Base-by-base conservation (phyloP, 2,888 invertebrate genomes). In the Eupithecia exiguata region DNA sequence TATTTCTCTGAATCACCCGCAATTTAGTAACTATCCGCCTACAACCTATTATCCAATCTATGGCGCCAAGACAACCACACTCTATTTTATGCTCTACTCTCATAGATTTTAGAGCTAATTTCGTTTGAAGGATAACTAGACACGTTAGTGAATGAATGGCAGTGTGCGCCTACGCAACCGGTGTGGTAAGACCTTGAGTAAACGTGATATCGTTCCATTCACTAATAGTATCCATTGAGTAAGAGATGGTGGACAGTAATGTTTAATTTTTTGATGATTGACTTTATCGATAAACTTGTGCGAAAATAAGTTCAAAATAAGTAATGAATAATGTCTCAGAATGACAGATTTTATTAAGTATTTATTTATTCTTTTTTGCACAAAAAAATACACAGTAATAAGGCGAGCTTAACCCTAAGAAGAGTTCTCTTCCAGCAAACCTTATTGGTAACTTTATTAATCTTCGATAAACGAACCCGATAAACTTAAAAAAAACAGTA, bases 151-250 rank as follows among this genome's bases (percentile, higher is more conserved):
- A 66, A 84, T 87, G 86, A 88, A 88, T 87, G 87, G 82, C 83
- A 78, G 77, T 78, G 78, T 83, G 84, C 86, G 86, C 88, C 88
- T 83, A 88, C 88, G 87, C 87, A 81, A 40, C 78, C 69, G 73
- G 77, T 78, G 76, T 74, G 36, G 58, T 63, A 72, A 80, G 84
- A 78, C 85, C 85, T 86, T 85, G 85, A 84, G 84, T 80, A 80
- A 82, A 83, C 58, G 58, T 83, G 75, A 71, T 74, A 77, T 80
- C 77, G 79, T 77, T 80, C 74, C 69, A 76, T 79, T 78, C 74
- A 71, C 68, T 14, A 66, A 21, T 36, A 66, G 38, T 65, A 9
- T 0, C 62, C 35, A 62, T 35, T 62, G 30, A 21, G 58, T 21
- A 12, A 21, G 30, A 30, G 14, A 61, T 61, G 49, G 5, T 49